A percentile compares a stretch with the other conserved stretches of the same genome.
Evolutionary conservation across 2,888 invertebrate species (phyloP).

Genomic region (Steromphala cineraria): DNA sequence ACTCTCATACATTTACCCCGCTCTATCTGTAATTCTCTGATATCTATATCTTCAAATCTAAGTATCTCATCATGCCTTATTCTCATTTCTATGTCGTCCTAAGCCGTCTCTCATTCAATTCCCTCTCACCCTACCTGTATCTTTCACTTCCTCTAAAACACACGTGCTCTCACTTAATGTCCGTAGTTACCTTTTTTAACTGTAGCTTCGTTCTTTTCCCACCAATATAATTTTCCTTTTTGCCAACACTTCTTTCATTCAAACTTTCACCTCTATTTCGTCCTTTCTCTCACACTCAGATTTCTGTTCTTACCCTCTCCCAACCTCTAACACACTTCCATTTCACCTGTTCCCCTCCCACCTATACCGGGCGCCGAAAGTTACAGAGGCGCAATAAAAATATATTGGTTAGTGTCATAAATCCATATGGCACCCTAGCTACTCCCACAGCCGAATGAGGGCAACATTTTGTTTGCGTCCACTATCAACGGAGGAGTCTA

Average conservation of each 20-base stretch:
- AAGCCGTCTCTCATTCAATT: conserved; percentile 13
- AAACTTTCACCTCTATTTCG: not conserved
- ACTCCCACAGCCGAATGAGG: no score
- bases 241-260: not conserved
- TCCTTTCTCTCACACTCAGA: no score
- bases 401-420: not conserved
- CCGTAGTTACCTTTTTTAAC: not conserved
- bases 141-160: not conserved
- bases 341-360: not conserved
- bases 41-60: no score
- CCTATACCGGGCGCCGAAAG: not conserved
- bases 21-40: no score
- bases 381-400: not conserved
- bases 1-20: no score
- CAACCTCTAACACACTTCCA: not conserved
- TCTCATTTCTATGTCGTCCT: no score
- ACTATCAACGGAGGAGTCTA: no score
- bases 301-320: not conserved
- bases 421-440: not conserved
- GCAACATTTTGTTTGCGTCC: no score
- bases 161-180: not conserved
- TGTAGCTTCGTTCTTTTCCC: conserved; percentile 1
- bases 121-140: conserved; percentile 6
- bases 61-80: no score
- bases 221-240: not conserved